Percentiles rank a stretch among this genome's conserved stretches.
Evolutionary conservation across 2,113 vertebrate species (phyloP).

Genomic region (Columba livia): DNA sequence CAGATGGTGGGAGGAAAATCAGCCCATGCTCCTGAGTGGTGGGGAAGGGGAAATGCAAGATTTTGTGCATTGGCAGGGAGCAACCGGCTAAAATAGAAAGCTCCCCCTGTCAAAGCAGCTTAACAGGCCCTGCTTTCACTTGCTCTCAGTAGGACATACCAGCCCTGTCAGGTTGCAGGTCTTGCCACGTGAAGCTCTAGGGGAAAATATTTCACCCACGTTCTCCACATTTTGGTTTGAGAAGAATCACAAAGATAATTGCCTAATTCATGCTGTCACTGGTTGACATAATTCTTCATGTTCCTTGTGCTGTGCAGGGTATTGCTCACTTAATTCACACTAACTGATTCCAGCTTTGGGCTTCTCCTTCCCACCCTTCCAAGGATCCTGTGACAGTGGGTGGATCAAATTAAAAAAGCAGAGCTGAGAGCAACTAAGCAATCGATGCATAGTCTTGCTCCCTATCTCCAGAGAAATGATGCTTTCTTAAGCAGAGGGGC

Average conservation of each 20-base stretch:
- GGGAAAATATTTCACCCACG: background rate
- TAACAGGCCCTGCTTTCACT: background rate
- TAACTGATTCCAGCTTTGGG: background rate
- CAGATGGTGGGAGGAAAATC: background rate
- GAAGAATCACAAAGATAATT: background rate
- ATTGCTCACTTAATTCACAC: background rate
- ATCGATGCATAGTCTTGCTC: background rate
- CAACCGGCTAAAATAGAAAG: background rate
- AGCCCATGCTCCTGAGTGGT: background rate
- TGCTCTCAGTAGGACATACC: background rate
- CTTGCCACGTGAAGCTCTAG: background rate
- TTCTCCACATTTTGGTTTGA: background rate
- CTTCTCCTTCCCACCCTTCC: background rate
- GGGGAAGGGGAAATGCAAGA: background rate
- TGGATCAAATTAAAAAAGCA: background rate
- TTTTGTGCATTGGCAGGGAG: background rate
- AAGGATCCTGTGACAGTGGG: background rate
- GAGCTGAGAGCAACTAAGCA: background rate
- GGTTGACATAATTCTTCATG: background rate
- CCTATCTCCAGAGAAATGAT: background rate
- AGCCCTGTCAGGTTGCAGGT: background rate
- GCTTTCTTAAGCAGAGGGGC: background rate
- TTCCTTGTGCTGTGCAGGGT: background rate
- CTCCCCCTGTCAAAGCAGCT: background rate
- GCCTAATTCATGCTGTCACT: background rate